Percentiles rank a stretch among this genome's conserved stretches.
Conservation (phyloP, 2,113 vertebrate genomes). For the Chloebia gouldiae region DNA sequence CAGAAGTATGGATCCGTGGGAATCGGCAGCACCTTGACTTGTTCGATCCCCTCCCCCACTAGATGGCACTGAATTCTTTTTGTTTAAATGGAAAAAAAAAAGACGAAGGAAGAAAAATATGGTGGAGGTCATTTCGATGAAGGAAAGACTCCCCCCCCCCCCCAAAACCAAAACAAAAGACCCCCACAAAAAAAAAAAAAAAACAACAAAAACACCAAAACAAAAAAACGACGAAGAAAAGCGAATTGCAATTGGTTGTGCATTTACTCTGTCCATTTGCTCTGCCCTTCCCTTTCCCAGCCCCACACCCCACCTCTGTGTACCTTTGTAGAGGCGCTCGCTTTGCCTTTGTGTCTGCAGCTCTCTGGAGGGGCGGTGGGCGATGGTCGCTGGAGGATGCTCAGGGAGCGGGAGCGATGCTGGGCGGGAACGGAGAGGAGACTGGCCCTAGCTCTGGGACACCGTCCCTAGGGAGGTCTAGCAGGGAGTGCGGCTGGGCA, state of each 20-base stretch:
- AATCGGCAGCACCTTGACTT: not conserved
- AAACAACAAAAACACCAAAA: too few species aligned
- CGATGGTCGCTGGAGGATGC: not conserved
- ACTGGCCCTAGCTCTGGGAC: not conserved
- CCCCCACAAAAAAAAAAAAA: too few species aligned
- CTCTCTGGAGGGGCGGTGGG: not conserved
- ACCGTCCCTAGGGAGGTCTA: not conserved
- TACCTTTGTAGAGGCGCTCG: not conserved
- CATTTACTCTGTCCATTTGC: not conserved
- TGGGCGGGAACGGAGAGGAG: not conserved
- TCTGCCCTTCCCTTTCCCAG: not conserved
- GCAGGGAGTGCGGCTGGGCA: not conserved
- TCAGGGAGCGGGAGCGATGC: not conserved
- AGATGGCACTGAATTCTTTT: slow-evolving; percentile 79
- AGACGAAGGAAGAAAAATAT: slow-evolving; percentile 47
- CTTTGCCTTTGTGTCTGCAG: not conserved
- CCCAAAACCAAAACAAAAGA: not conserved
- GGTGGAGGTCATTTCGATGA: slow-evolving; percentile 63
- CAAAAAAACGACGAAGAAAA: not conserved
- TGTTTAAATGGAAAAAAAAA: slow-evolving; percentile 23
- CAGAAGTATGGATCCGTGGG: not conserved
- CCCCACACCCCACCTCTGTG: not conserved
- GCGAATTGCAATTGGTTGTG: not conserved
- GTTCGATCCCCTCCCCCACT: slow-evolving; percentile 76
- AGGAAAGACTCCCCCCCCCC: not conserved